Base-by-base conservation (phyloP, 2,797 vertebrate species). In the Microchirus variegatus region DNA sequence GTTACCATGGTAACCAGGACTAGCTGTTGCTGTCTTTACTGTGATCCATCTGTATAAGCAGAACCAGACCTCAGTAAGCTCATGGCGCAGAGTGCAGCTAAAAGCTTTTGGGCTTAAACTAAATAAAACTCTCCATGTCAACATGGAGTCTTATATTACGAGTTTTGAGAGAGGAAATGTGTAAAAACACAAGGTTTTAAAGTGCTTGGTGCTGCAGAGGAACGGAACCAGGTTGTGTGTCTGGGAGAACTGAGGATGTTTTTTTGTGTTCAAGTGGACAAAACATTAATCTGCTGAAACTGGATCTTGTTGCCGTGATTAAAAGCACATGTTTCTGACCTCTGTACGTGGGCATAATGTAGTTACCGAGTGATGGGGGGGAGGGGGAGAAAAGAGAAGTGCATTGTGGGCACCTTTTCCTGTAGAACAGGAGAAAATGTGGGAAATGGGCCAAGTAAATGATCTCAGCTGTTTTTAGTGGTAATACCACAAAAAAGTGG, bases 261-360 rank as follows among this genome's bases (percentile, higher is more conserved):
- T 54, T 54, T 78, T 65, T 59, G 51, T 62, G 77, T 82, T 48
- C 55, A 64, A 77, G 46, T 72, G 69, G 62, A 73, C 74, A 69
- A 67, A 70, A 73, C 69, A 61, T 84, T 63, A 74, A 79, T 83
- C 74, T 56, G 54, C 40, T 69, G 81, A 72, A 83, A 82, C 53
- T 70, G 63, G 76, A 85, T 90, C 57, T 47, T 9, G 65, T 67
- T 70, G 53, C 75, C 43, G 6, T 87, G 72, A 90, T 89, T 85
- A 78, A 78, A 86, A 89, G 63, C 86, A 89, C 80, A 88, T 91
- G 88, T 88, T 80, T 80, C 61, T 54, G 67, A 80, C 63, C 69
- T 67, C 38, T 15, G 58, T 58, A 63, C 67, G 71, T 56, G 47
- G 67, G 54, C 49, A 66, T 65, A 68, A 75, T 74, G 67, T 64